Conservation (phyloP, 2,113 vertebrate species). For the Taxidea taxus region DNA sequence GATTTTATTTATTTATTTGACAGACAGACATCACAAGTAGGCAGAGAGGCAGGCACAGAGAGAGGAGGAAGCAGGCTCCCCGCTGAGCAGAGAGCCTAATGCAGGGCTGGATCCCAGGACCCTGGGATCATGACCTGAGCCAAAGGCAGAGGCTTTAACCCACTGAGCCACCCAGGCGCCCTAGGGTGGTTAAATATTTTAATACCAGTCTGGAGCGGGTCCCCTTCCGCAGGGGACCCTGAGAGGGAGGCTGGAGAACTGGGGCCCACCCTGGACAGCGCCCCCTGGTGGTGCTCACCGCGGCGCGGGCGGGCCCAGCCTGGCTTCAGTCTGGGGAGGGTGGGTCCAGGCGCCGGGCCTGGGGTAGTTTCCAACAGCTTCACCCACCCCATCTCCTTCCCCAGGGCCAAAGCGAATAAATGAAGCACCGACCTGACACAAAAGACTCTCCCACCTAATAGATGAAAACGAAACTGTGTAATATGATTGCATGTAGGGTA, state of each 20-base stretch:
- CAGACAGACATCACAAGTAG: too few species aligned
- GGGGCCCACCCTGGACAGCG: background rate
- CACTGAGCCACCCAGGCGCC: too few species aligned
- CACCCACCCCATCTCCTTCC: background rate
- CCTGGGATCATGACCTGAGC: too few species aligned
- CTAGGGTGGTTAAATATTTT: background rate
- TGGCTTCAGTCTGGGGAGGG: too few species aligned
- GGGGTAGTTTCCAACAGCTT: background rate
- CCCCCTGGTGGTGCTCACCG: background rate
- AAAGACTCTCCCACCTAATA: background rate
- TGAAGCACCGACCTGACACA: background rate
- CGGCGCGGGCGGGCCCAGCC: too few species aligned
- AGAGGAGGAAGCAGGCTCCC: too few species aligned
- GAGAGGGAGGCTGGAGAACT: background rate
- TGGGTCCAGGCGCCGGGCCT: background rate
- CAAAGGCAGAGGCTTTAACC: too few species aligned
- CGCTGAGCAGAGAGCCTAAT: too few species aligned
- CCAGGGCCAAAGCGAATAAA: background rate
- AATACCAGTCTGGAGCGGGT: background rate
- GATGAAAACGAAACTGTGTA: background rate
- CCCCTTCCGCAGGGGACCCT: background rate
- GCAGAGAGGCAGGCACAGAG: too few species aligned
- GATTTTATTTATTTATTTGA: too few species aligned
- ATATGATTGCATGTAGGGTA: background rate
- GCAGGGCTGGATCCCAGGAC: too few species aligned